Evolutionary conservation across 2,113 vertebrate species (phyloP), one percentile per base, ranked within the genome.

Genomic region (Mustela nigripes): DNA sequence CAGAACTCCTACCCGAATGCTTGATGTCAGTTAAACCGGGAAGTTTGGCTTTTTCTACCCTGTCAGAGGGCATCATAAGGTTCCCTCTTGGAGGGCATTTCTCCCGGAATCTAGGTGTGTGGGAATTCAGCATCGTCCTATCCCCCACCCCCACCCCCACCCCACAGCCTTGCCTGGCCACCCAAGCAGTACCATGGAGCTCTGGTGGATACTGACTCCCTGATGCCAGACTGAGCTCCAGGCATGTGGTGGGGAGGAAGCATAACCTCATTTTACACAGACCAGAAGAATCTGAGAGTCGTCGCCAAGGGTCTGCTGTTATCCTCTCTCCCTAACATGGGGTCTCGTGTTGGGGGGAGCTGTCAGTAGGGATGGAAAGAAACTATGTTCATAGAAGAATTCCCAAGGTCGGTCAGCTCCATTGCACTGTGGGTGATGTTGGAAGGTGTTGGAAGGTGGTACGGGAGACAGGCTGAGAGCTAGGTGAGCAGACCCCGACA

Each of bases 351-450:
- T 58, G 60, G 21, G 50, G 71, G 42, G 39, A 88, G 12, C 65
- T 53, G 1, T 62, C 31, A n/a, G 48, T 33, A 53, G 56, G 56
- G 10, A 63, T 4, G 74, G 39, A 67, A 19, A 9, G 45, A 15
- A 58, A 39, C n/a, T 16, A 8, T 39, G 26, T 24, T 73, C 53
- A 71, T n/a, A 19, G 42, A 53, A 85, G 16, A 53, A 90, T 6
- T 53, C 39, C 33, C 21, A 14, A 78, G 19, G 36, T 45, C 4
- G 9, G 26, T 21, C 28, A n/a, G 36, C 28, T 26, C 45, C 48
- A 5, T 12, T 0, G 4, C 56, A 12, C 3, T 22, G 19, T 31
- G 24, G 12, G 4, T 15, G 2, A 4, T 33, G 15, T 21, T 26
- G 22, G 81, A 36, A 45, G 58, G 58, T 28, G 11, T 21, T 26